phyloP scores from a whole-genome alignment of 2,888 invertebrate genomes.

The Molorchus minor region DNA sequence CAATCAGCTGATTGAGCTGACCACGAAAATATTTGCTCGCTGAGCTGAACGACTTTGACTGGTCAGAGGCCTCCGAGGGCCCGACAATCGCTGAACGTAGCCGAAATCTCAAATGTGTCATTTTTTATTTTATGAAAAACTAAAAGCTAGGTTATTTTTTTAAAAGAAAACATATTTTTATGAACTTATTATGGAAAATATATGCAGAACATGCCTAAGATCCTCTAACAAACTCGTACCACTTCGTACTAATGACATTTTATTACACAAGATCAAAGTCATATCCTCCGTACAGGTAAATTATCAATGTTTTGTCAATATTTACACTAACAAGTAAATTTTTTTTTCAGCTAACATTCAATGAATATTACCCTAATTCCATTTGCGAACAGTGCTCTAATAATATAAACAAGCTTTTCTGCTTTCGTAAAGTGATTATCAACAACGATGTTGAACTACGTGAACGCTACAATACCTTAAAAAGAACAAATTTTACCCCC shows the following conservation, averaged over 20 bases:
- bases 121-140: neutral
- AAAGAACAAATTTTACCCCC: slow-evolving; percentile 30
- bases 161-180: neutral
- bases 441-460: slow-evolving; percentile 47
- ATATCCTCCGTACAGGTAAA: slow-evolving; percentile 50
- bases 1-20: too few species aligned
- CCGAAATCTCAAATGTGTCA: too few species aligned
- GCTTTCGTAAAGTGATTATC: slow-evolving; percentile 51
- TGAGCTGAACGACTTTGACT: too few species aligned
- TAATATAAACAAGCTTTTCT: slow-evolving; percentile 50
- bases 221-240: slow-evolving; percentile 35
- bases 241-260: slow-evolving; percentile 37
- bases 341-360: slow-evolving; percentile 38
- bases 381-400: slow-evolving; percentile 51
- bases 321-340: slow-evolving; percentile 10
- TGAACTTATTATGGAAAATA: slow-evolving; percentile 36
- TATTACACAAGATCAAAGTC: slow-evolving; percentile 49
- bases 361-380: slow-evolving; percentile 43
- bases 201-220: slow-evolving; percentile 50
- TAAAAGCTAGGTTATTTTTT: neutral
- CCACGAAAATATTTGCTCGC: too few species aligned
- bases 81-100: too few species aligned
- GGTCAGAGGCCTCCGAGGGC: too few species aligned
- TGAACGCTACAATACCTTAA: slow-evolving; percentile 37
- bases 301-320: slow-evolving; percentile 7